Conservation (phyloP, 2,888 invertebrate species). For the Temnothorax rugatulus region DNA sequence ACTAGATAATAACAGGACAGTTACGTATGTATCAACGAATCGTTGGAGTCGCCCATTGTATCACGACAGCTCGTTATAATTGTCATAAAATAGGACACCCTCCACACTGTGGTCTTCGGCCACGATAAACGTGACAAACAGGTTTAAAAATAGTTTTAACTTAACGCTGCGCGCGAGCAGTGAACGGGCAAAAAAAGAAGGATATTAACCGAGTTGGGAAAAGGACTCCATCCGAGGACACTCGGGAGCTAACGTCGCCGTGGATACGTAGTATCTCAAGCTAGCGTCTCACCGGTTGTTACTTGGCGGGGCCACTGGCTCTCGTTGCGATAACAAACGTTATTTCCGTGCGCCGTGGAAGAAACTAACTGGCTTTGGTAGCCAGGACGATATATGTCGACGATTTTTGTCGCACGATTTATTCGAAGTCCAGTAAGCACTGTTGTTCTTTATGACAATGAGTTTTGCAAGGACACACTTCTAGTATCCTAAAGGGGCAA, state of each 20-base stretch:
- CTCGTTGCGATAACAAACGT: conserved; percentile 68
- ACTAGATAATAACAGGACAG: not conserved
- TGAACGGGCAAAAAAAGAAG: conserved; percentile 27
- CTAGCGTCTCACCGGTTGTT: conserved; percentile 41
- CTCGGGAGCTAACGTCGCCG: conserved; percentile 10
- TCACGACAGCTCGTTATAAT: conserved; percentile 26
- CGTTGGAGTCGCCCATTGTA: not conserved
- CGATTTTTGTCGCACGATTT: conserved; percentile 50
- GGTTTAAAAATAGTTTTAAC: conserved; percentile 48
- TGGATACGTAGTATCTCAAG: conserved; percentile 41
- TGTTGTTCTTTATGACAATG: conserved; percentile 8
- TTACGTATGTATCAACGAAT: conserved; percentile 14
- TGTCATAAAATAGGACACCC: conserved; percentile 1
- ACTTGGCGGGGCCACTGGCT: conserved; percentile 38
- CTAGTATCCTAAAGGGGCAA: not conserved
- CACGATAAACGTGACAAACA: conserved; percentile 21
- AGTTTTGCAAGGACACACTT: not conserved
- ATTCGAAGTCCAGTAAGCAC: conserved; percentile 27
- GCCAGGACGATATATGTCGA: conserved; percentile 24
- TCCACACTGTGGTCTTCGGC: not conserved
- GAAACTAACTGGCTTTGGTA: conserved; percentile 58
- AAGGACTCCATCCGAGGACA: conserved; percentile 10
- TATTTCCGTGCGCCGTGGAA: conserved; percentile 59
- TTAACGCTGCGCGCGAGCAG: conserved; percentile 22
- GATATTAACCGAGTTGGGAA: conserved; percentile 46